Evolutionary conservation across 2,888 invertebrate genomes (phyloP).

Genomic region (Erebia palarica): DNA sequence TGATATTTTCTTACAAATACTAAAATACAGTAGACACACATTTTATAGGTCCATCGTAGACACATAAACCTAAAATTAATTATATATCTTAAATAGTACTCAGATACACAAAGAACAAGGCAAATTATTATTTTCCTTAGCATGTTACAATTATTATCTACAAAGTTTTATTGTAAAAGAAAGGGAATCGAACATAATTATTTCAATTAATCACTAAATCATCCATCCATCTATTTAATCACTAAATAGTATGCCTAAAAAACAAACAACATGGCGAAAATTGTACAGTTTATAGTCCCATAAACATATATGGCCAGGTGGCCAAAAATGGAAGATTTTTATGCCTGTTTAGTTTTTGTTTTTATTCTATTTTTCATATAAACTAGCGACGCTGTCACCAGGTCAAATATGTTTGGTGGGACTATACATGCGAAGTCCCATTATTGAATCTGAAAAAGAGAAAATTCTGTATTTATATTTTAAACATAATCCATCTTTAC

Average conservation of each 20-base stretch:
- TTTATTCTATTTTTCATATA: too few relatives aligned
- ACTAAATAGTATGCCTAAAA: conserved; percentile 10
- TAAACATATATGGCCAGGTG: conserved; percentile 12
- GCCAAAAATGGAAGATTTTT: too few relatives aligned
- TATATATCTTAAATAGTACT: background rate
- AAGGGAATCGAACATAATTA: conserved; percentile 30
- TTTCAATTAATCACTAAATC: conserved; percentile 15
- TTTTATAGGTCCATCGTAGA: background rate
- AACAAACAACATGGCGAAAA: conserved; percentile 18
- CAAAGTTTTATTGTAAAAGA: conserved; percentile 28
- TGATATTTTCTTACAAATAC: background rate
- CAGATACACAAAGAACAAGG: background rate
- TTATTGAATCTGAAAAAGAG: too few relatives aligned
- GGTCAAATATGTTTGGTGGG: too few relatives aligned
- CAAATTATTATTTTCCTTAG: conserved; percentile 4
- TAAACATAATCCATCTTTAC: too few relatives aligned
- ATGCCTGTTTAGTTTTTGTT: too few relatives aligned
- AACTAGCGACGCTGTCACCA: too few relatives aligned
- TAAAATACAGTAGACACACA: background rate
- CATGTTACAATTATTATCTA: conserved; percentile 23
- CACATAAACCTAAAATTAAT: background rate
- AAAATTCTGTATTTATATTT: too few relatives aligned
- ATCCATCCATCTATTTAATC: too few relatives aligned
- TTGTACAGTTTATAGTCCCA: conserved; percentile 8
- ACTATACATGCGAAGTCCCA: too few relatives aligned